Percentiles rank a stretch among this genome's conserved stretches.
phyloP scores from a whole-genome alignment of 92 coral and sea anemone genomes.

The Palythoa caribaeorum region DNA sequence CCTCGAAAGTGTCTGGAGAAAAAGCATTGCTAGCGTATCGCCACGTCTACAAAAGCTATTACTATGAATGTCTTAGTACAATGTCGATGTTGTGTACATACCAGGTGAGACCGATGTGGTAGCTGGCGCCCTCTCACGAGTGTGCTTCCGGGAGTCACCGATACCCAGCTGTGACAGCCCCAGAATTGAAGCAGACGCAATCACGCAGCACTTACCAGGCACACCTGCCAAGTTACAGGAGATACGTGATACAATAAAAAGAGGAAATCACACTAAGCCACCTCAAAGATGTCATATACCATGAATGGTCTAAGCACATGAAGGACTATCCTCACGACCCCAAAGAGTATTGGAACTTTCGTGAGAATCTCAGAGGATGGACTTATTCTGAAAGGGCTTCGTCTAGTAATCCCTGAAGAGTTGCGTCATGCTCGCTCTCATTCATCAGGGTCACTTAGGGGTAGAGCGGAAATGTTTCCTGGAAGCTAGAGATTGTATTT shows the following conservation, averaged over 20 bases:
- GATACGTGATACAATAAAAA: slow-evolving; percentile 4
- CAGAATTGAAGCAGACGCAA: background rate
- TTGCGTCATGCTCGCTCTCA: too few species aligned
- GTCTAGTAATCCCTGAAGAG: too few species aligned
- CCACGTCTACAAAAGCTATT: background rate
- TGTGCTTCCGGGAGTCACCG: background rate
- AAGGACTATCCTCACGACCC: slow-evolving; percentile 34
- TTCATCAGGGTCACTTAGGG: too few species aligned
- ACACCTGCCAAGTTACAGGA: slow-evolving; percentile 32
- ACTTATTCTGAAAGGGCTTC: too few species aligned
- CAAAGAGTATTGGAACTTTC: background rate
- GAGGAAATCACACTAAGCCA: slow-evolving; percentile 5
- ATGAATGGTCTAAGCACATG: slow-evolving; percentile 17
- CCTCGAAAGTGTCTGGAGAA: background rate
- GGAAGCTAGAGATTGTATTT: too few species aligned
- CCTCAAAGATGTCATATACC: slow-evolving; percentile 29
- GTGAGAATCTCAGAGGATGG: background rate
- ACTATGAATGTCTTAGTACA: background rate
- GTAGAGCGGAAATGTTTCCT: too few species aligned
- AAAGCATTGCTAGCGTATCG: background rate
- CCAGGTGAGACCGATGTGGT: slow-evolving; percentile 3
- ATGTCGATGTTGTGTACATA: background rate
- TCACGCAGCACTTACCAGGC: background rate
- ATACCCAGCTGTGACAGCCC: background rate
- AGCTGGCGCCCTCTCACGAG: slow-evolving; percentile 10